Evolutionary conservation across 23 tunicate genomes (phyloP).

Genomic region (Botrylloides violaceus): DNA sequence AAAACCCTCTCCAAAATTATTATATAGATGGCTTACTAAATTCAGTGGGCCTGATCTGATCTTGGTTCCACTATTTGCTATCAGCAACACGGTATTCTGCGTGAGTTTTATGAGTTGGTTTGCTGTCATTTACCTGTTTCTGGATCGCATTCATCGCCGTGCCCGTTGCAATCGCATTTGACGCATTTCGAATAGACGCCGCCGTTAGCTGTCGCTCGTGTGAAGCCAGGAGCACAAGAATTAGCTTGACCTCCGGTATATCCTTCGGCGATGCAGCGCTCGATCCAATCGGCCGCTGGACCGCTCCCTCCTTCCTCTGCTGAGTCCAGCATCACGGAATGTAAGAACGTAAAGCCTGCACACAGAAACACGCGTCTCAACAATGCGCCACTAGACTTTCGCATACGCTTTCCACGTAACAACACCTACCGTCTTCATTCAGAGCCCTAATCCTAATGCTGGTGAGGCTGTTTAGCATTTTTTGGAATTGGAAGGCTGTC

Average conservation of each 20-base stretch:
- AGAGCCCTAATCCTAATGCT: slow-evolving; percentile 67
- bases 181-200: slow-evolving; percentile 63
- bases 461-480: slow-evolving; percentile 55
- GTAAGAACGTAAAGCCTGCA: slow-evolving; percentile 42
- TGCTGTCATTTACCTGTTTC: slow-evolving; percentile 36
- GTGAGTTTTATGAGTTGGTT: too few species aligned
- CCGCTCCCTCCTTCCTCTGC: slow-evolving; percentile 65
- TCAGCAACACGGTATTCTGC: too few species aligned
- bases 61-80: too few species aligned
- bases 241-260: slow-evolving; percentile 45
- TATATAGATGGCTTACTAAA: too few species aligned
- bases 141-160: slow-evolving; percentile 59
- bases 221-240: slow-evolving; percentile 61
- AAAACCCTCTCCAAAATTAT: too few species aligned
- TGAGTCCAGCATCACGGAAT: slow-evolving; percentile 49
- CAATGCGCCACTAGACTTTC: too few species aligned
- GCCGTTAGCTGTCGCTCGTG: slow-evolving; percentile 86
- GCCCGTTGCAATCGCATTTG: slow-evolving; percentile 83
- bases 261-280: slow-evolving; percentile 35
- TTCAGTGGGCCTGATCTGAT: too few species aligned
- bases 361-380: too few species aligned
- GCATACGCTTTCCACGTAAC: too few species aligned
- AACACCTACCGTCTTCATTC: slow-evolving; percentile 56
- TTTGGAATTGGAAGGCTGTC: slow-evolving; percentile 66
- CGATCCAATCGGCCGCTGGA: slow-evolving; percentile 86